Conservation (phyloP, 2,797 vertebrate genomes). For the Megaceryle alcyon region DNA sequence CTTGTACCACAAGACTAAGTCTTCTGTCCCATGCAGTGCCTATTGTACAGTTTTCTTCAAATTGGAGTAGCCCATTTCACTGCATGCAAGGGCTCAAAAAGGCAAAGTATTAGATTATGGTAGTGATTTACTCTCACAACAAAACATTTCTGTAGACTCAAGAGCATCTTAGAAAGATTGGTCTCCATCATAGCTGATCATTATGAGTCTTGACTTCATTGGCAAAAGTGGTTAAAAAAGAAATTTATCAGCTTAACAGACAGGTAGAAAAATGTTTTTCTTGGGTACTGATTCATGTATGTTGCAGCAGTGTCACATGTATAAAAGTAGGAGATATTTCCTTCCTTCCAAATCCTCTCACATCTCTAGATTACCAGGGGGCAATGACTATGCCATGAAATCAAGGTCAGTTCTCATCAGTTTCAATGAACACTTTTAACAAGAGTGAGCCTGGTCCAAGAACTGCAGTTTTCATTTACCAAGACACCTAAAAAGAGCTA, state of each 20-base stretch:
- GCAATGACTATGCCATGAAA: conserved; percentile 27
- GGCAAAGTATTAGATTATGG: neutral
- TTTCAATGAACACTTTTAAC: conserved; percentile 28
- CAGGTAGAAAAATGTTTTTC: conserved; percentile 1
- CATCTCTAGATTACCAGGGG: conserved; percentile 44
- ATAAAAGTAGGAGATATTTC: conserved; percentile 1
- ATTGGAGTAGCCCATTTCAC: neutral
- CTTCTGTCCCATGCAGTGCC: neutral
- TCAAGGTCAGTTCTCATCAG: conserved; percentile 44
- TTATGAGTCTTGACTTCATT: neutral
- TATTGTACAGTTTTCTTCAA: neutral
- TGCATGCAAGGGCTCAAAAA: neutral
- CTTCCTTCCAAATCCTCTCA: conserved; percentile 23
- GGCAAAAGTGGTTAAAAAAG: neutral
- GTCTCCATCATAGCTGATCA: neutral
- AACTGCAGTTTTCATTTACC: neutral
- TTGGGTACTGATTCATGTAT: neutral
- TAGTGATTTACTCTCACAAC: neutral
- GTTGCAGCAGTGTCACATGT: neutral
- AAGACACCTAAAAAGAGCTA: conserved; percentile 1
- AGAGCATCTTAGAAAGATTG: neutral
- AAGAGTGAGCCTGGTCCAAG: neutral
- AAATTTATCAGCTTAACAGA: neutral
- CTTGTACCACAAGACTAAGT: neutral
- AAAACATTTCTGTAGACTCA: neutral